These are phyloP conservation scores for Lithobates pipiens DNA, from an alignment of 2,797 vertebrate species.

Conservation along the genomic window DNA sequence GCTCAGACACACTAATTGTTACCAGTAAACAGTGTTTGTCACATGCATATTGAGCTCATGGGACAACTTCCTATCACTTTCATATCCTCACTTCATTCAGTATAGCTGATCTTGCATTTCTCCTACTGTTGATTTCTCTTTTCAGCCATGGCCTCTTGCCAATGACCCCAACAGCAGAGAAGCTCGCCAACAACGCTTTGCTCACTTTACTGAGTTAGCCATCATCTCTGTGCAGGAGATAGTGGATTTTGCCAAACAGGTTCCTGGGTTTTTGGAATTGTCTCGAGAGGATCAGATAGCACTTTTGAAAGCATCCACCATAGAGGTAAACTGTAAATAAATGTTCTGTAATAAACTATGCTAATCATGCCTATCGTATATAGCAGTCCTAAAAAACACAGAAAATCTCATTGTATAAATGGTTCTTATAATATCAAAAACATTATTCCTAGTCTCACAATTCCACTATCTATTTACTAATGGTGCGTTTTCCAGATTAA, in stretches of 20 bases:
- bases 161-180: slow-evolving; percentile 74
- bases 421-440: no score
- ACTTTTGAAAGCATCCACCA: slow-evolving; percentile 71
- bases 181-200: slow-evolving; percentile 72
- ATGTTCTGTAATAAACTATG: not conserved
- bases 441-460: no score
- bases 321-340: slow-evolving; percentile 59
- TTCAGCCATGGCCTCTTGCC: slow-evolving; percentile 73
- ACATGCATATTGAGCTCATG: no score
- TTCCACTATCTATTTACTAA: no score
- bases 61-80: not conserved
- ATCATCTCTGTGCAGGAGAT: slow-evolving; percentile 76
- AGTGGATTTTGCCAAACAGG: slow-evolving; percentile 74
- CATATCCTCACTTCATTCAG: not conserved
- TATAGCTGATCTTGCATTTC: not conserved
- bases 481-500: no score
- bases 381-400: no score
- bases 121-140: not conserved
- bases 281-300: slow-evolving; percentile 72
- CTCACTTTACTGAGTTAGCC: slow-evolving; percentile 74
- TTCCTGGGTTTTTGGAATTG: slow-evolving; percentile 73
- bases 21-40: no score
- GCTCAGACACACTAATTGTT: no score
- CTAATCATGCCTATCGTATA: no score
- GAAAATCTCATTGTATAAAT: no score